phyloP scores from a whole-genome alignment of 2,113 vertebrate species.

The Oryzias woworae region DNA sequence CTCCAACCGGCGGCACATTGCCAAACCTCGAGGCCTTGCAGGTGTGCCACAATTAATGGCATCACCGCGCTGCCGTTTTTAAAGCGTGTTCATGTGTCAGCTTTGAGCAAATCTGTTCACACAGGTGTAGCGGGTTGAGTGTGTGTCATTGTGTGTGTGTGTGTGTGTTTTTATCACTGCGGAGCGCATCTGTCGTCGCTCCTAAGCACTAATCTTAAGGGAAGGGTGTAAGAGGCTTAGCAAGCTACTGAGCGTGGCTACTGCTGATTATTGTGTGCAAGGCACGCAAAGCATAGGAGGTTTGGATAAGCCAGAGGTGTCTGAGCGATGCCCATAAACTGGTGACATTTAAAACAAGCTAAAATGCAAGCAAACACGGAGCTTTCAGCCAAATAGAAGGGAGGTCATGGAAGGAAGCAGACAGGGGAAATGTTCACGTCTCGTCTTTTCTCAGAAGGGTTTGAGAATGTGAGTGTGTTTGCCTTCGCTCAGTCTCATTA shows the following conservation, averaged over 20 bases:
- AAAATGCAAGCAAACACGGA: constrained; percentile 52
- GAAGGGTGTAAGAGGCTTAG: constrained; percentile 84
- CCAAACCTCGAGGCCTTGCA: constrained; percentile 67
- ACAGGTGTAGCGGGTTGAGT: constrained; percentile 61
- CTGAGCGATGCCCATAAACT: constrained; percentile 80
- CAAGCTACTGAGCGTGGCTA: constrained; percentile 78
- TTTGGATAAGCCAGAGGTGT: constrained; percentile 81
- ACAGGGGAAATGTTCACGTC: constrained; percentile 15
- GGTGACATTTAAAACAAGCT: constrained; percentile 63
- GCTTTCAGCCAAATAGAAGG: constrained; percentile 39
- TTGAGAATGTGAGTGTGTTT: constrained; percentile 37
- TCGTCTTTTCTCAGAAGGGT: constrained; percentile 23
- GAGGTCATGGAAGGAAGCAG: constrained; percentile 17
- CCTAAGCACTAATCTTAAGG: constrained; percentile 81
- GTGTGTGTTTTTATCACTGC: constrained; percentile 71
- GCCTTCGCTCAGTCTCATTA: constrained; percentile 45
- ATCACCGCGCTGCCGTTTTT: constrained; percentile 28
- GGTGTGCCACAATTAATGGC: constrained; percentile 69
- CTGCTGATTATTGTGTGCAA: constrained; percentile 79
- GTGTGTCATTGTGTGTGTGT: constrained; percentile 35
- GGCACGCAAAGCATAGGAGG: constrained; percentile 75
- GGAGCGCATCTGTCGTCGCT: constrained; percentile 78
- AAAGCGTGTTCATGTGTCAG: constrained; percentile 51
- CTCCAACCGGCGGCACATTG: constrained; percentile 44
- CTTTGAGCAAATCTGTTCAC: constrained; percentile 73